A percentile compares a stretch with the other conserved stretches of the same genome.
phyloP scores from a whole-genome alignment of 2,888 invertebrate genomes.

The Penaeus monodon region DNA sequence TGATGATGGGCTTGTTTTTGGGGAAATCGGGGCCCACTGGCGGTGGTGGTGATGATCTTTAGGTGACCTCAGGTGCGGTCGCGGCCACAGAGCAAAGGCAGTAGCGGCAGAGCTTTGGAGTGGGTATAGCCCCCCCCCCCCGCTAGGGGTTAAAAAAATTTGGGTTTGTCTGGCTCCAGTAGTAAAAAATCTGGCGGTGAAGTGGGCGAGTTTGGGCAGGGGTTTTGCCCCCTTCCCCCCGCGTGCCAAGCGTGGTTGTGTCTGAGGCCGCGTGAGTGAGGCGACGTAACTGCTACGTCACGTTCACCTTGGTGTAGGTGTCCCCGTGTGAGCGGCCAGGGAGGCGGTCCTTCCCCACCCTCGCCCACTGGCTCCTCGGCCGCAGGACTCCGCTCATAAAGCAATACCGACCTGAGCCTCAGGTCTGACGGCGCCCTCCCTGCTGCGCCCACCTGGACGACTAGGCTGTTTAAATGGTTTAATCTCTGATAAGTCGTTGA shows the following conservation, averaged over 20 bases:
- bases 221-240: slow-evolving; percentile 52
- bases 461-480: slow-evolving; percentile 62
- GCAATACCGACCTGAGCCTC: slow-evolving; percentile 54
- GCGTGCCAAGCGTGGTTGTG: slow-evolving; percentile 64
- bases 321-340: slow-evolving; percentile 55
- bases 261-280: slow-evolving; percentile 58
- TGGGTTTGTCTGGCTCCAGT: too few species aligned
- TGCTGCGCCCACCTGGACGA: slow-evolving; percentile 56
- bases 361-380: slow-evolving; percentile 26
- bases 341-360: slow-evolving; percentile 45
- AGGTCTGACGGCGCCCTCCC: slow-evolving; percentile 57
- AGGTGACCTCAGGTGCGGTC: slow-evolving; percentile 32
- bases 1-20: slow-evolving; percentile 40
- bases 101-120: neutral
- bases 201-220: slow-evolving; percentile 31
- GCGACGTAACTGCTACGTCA: slow-evolving; percentile 49
- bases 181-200: slow-evolving; percentile 24
- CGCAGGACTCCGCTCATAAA: slow-evolving; percentile 56
- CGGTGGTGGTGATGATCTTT: slow-evolving; percentile 44
- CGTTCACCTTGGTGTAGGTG: slow-evolving; percentile 60
- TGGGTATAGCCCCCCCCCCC: neutral
- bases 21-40: slow-evolving; percentile 43
- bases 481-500: slow-evolving; percentile 62
- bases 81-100: slow-evolving; percentile 29
- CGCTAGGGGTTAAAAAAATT: neutral